phyloP scores from a whole-genome alignment of 2,797 vertebrate genomes.

The Sciurus vulgaris region DNA sequence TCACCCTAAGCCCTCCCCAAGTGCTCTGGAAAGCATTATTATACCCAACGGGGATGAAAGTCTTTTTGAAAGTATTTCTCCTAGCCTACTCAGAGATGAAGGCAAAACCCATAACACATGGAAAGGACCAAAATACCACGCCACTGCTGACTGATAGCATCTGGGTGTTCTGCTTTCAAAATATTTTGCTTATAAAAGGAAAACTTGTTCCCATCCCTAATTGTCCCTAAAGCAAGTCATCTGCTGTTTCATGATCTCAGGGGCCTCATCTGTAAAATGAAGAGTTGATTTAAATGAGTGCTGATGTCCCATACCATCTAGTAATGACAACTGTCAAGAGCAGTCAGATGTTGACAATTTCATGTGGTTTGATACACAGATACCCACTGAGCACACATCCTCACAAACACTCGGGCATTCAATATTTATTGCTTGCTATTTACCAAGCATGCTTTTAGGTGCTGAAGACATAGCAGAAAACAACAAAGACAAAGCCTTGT shows the following conservation, averaged over 20 bases:
- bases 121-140: conserved; percentile 12
- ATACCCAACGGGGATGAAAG: conserved; percentile 60
- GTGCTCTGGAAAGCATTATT: conserved; percentile 64
- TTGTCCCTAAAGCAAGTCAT: conserved; percentile 37
- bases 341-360: not conserved
- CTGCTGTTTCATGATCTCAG: conserved; percentile 15
- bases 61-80: conserved; percentile 71
- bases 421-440: not conserved
- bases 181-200: conserved; percentile 47
- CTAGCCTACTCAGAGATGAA: conserved; percentile 44
- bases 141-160: conserved; percentile 51
- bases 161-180: conserved; percentile 56
- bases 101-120: conserved; percentile 68
- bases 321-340: not conserved
- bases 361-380: not conserved
- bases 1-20: not conserved
- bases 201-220: conserved; percentile 40
- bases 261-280: conserved; percentile 27
- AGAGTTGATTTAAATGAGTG: conserved; percentile 24
- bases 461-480: not conserved
- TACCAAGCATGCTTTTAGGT: not conserved
- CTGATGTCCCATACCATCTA: not conserved
- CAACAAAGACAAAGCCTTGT: not conserved
- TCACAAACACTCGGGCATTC: not conserved
- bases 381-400: not conserved